Conservation (phyloP, 2,888 invertebrate genomes). For the Panopea generosa region DNA sequence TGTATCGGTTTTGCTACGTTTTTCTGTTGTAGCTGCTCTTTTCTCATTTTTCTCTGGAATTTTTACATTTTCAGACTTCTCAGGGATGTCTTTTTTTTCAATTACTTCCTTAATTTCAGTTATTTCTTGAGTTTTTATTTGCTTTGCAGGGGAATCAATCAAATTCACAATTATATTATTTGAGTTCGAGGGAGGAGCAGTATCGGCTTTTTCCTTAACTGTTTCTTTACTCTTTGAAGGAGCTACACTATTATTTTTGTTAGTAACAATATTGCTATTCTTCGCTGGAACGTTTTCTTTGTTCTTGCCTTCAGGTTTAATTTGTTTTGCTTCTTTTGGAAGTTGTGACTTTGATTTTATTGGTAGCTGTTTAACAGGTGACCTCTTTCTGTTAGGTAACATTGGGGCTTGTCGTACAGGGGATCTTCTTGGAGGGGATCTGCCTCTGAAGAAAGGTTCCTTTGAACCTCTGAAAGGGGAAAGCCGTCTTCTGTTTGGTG, state of each 20-base stretch:
- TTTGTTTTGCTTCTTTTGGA: conserved; percentile 9
- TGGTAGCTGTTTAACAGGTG: too few species aligned
- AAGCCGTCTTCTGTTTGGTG: conserved; percentile 15
- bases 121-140: background rate
- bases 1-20: background rate
- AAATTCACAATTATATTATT: conserved; percentile 38
- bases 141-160: conserved; percentile 14
- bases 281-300: conserved; percentile 47
- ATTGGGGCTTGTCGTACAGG: conserved; percentile 5
- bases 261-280: background rate
- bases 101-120: background rate
- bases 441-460: too few species aligned
- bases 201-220: background rate
- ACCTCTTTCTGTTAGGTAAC: too few species aligned
- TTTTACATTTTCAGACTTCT: background rate
- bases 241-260: background rate
- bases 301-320: conserved; percentile 29
- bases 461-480: conserved; percentile 14
- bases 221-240: too few species aligned
- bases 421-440: conserved; percentile 18
- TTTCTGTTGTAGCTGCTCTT: too few species aligned
- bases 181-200: conserved; percentile 13
- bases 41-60: background rate
- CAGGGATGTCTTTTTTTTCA: background rate
- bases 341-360: too few species aligned